Base-by-base conservation (phyloP, 2,113 vertebrate genomes). In the Actinemys pallida region DNA sequence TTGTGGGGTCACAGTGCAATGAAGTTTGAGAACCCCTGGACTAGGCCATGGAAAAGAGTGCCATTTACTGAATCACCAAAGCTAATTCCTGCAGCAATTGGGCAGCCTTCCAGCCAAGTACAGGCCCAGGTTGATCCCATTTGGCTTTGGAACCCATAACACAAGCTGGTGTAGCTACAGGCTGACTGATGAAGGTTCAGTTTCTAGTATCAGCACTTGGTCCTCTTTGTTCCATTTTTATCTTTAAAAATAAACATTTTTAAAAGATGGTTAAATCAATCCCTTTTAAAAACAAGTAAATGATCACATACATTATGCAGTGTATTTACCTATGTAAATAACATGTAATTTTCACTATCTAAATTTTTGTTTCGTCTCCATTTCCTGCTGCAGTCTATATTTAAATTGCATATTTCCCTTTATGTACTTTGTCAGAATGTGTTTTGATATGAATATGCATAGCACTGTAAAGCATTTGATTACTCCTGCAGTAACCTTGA, bases 361-460 rank as follows among this genome's bases (percentile, higher is more conserved):
- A 97, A 93, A 97, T 97, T 97, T 96, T 88, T 97, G 76, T 93
- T 97, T 97, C 90, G 95, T 90, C 87, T 82, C 93, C n/a, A 69
- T 95, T 98, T 97, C 95, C 95, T 97, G 86, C 83, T 83, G 54
- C 52, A 89, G 65, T 83, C 93, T 97, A 93, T 96, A 97, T 97
- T 98, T 97, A 97, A 98, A 96, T 84, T 65, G 81, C 47, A 75
- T 95, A 97, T 97, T 98, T 96, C 81, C 92, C 81, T 97, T 93
- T 83, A 81, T 95, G 94, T 94, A 62, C 92, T 92, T 97, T 94
- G 75, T 94, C 91, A 84, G 95, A 88, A 95, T 89, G 54, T 92
- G 78, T 52, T 93, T 96, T 86, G 84, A 88, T 91, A 96, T 97
- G 96, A 98, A 98, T 98, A 97, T 97, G 97, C 96, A 97, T 96